Evolutionary conservation across 2,113 vertebrate genomes (phyloP), one percentile per base, ranked within the genome.

Genomic region (Euleptes europaea): DNA sequence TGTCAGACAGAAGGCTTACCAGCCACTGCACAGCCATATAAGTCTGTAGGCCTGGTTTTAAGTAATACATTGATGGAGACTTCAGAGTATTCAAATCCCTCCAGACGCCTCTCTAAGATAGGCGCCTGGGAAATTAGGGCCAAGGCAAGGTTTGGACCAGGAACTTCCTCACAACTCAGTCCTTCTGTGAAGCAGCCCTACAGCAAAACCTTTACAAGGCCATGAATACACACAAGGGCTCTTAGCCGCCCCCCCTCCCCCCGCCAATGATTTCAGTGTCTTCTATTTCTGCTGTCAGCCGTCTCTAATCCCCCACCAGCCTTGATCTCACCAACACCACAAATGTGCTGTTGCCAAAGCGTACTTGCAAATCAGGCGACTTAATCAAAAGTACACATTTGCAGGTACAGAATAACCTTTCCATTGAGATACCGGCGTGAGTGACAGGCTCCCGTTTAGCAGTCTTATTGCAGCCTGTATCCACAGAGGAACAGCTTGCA

Each of bases 331-430:
- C 33, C 86, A 17, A 6, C 11, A n/a, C 26, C 57, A 21, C 44
- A 54, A 42, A 31, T 51, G 33, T 66, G 54, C 42, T 57, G 54
- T 79, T 33, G n/a, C 75, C 54, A 44, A 28, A 28, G 38, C 49
- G 42, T 44, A 12, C 60, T 83, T 13, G 35, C 76, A 74, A 83
- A 67, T 31, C 54, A 73, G 69, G n/a, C 19, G 21, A 92, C 90
- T 92, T 94, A 94, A 93, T 94, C 91, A 91, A 86, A 75, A 85
- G 88, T 80, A 91, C 90, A 91, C 33, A 28, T 88, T 93, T 88
- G 81, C 85, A 91, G 89, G 85, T 93, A 91, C 92, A 94, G 49
- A 31, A 72, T 93, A 95, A 94, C 93, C 92, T 95, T 95, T 94
- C 83, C 74, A 76, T 84, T 47, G 14, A 63, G 57, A 94, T 81